These are phyloP conservation scores for Halisarca cf. caerulea DNA, from an alignment of 37 sponge, comb jelly and placozoan genomes.

Conservation along the genomic window DNA sequence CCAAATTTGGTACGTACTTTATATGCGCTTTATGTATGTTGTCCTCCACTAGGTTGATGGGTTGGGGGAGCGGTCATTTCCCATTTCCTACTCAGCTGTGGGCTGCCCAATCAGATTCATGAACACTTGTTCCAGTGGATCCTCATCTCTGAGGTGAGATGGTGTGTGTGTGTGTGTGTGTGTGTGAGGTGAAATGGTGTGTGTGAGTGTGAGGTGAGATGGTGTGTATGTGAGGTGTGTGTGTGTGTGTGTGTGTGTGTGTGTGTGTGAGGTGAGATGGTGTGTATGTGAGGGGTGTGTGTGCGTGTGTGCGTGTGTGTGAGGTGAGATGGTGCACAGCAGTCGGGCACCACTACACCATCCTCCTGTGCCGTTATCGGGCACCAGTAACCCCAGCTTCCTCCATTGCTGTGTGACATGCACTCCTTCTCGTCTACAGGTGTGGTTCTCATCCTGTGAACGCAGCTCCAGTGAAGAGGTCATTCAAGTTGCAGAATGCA, in stretches of 20 bases:
- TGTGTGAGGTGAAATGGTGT: neutral
- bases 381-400: no score
- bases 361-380: no score
- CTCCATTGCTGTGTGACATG: no score
- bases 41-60: constrained; percentile 78
- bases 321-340: no score
- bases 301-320: no score
- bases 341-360: no score
- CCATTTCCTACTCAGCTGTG: constrained; percentile 36
- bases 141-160: constrained; percentile 46
- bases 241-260: no score
- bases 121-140: constrained; percentile 45
- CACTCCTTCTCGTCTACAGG: constrained; percentile 13
- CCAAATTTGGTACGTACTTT: no score
- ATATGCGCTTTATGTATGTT: neutral
- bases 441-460: constrained; percentile 50
- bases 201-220: neutral
- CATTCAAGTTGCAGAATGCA: constrained; percentile 49
- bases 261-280: no score
- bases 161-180: neutral
- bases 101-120: constrained; percentile 75
- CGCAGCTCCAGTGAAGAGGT: constrained; percentile 34
- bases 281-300: no score
- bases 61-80: constrained; percentile 32
- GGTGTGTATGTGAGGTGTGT: no score